These are phyloP conservation scores for Percopsis transmontana DNA, from an alignment of 2,113 vertebrate genomes.

Conservation along the genomic window DNA sequence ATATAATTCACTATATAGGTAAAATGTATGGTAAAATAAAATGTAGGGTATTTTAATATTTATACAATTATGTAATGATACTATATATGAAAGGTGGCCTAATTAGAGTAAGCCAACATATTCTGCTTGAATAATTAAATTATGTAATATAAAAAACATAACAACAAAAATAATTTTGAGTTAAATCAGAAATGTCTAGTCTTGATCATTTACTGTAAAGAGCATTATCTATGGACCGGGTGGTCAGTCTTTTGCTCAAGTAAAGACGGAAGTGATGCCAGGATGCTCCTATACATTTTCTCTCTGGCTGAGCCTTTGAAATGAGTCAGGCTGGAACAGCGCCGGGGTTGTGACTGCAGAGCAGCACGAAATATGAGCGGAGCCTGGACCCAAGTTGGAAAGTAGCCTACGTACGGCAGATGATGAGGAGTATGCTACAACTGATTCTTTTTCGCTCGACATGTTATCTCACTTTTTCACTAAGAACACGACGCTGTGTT, in stretches of 20 bases:
- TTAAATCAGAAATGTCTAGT: too few relatives aligned
- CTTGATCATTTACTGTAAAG: too few relatives aligned
- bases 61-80: too few relatives aligned
- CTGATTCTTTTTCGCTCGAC: not conserved
- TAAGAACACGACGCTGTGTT: not conserved
- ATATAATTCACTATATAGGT: too few relatives aligned
- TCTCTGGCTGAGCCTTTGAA: slow-evolving; percentile 44
- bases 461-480: not conserved
- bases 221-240: too few relatives aligned
- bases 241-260: not conserved
- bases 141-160: too few relatives aligned
- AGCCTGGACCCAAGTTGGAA: slow-evolving; percentile 31
- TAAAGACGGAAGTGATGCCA: not conserved
- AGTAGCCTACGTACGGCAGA: slow-evolving; percentile 21
- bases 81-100: too few relatives aligned
- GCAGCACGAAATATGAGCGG: slow-evolving; percentile 8
- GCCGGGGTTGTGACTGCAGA: slow-evolving; percentile 28
- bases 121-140: too few relatives aligned
- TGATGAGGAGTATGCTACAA: slow-evolving; percentile 52
- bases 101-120: too few relatives aligned
- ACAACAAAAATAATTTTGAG: too few relatives aligned
- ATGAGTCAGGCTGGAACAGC: not conserved
- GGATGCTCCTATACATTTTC: slow-evolving; percentile 21
- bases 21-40: too few relatives aligned
- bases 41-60: too few relatives aligned